phyloP scores from a whole-genome alignment of 35 echinoderm and acorn worm species.

The Apostichopus parvimensis region DNA sequence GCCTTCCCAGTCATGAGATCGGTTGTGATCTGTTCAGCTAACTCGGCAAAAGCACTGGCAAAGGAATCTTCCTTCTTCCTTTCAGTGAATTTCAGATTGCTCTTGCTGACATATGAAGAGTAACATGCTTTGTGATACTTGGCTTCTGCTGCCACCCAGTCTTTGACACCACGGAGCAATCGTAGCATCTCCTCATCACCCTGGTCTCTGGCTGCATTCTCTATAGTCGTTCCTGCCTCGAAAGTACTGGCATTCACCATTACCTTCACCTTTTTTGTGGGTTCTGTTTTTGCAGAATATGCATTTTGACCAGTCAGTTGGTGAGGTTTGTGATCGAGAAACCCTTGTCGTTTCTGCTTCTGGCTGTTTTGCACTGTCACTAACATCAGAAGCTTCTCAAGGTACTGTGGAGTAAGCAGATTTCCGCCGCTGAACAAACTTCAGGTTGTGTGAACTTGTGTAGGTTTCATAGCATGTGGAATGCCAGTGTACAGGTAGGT shows the following conservation, averaged over 20 bases:
- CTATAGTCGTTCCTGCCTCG: conserved; percentile 42
- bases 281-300: conserved; percentile 45
- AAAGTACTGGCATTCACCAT: conserved; percentile 56
- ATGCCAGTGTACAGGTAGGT: conserved; percentile 26
- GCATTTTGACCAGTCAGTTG: conserved; percentile 48
- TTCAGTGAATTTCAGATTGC: conserved; percentile 42
- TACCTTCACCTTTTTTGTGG: conserved; percentile 50
- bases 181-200: conserved; percentile 33
- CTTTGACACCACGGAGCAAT: conserved; percentile 42
- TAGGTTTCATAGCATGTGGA: conserved; percentile 46
- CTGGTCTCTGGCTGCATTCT: neutral
- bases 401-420: conserved; percentile 2
- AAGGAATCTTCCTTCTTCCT: neutral
- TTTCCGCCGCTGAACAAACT: neutral
- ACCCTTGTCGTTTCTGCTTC: neutral
- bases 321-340: conserved; percentile 10
- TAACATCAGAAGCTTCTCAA: neutral
- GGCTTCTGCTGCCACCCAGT: conserved; percentile 50
- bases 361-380: too few relatives aligned
- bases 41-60: conserved; percentile 8
- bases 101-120: conserved; percentile 25
- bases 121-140: conserved; percentile 60
- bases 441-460: conserved; percentile 47
- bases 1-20: conserved; percentile 4
- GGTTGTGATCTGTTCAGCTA: conserved; percentile 1